Percentiles rank a stretch among this genome's conserved stretches.
These are phyloP conservation scores for Rhinichthys osculus DNA, from an alignment of 2,797 vertebrate species.

Conservation along the genomic window DNA sequence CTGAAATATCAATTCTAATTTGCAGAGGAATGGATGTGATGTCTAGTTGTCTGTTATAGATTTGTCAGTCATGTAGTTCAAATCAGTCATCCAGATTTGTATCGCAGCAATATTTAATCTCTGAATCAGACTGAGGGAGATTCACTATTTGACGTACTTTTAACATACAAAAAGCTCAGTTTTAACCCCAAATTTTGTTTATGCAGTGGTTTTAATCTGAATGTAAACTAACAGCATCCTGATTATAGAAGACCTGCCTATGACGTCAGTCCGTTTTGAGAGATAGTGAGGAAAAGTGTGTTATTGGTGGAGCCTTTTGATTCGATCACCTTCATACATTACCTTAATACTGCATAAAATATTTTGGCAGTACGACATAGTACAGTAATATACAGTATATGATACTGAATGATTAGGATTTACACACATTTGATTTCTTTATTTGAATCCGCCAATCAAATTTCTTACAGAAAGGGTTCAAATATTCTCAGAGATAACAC, in stretches of 20 bases:
- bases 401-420: no score
- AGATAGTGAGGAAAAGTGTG: neutral
- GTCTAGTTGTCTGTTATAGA: conserved; percentile 21
- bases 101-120: conserved; percentile 5
- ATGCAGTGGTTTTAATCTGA: neutral
- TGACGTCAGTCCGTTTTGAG: neutral
- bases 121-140: neutral
- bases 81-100: conserved; percentile 15
- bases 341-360: neutral
- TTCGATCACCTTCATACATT: neutral
- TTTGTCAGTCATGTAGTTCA: conserved; percentile 15
- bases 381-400: no score
- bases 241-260: neutral
- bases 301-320: neutral
- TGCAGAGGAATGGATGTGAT: conserved; percentile 6
- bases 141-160: neutral
- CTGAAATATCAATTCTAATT: conserved; percentile 39
- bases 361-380: neutral
- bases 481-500: no score
- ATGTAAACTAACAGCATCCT: neutral
- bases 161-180: neutral
- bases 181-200: neutral
- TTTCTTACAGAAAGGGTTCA: no score
- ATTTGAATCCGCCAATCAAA: no score
- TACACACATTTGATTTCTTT: no score